Evolutionary conservation across 2,888 invertebrate genomes (phyloP), one percentile per base, ranked within the genome.

Genomic region (Busseola fusca): DNA sequence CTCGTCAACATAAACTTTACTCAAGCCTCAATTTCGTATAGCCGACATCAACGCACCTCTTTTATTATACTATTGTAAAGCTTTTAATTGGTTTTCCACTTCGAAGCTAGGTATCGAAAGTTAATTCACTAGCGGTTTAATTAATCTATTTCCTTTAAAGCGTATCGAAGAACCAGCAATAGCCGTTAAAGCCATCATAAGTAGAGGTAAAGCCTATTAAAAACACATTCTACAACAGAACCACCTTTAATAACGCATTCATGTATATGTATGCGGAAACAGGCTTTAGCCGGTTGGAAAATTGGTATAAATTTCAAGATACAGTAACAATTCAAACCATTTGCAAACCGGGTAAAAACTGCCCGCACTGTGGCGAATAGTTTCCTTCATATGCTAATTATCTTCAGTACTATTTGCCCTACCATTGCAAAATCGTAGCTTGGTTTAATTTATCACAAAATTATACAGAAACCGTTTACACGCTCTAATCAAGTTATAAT

Each of bases 311-410:
- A 54, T 48, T 74, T 37, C 45, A 54, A 52, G 34, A 42, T n/a
- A 18, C 64, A 34, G 37, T 34, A 37, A n/a, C 42, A 45, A 12
- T 45, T 52, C 18, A 52, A 74, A 56, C 30, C 16, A 59, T 54
- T 58, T 75, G 48, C 25, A 52, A 54, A 40, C 34, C 54, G 48
- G 30, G 40, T 30, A 56, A 40, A 54, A 54, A 58, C 21, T 37
- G 9, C n/a, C 34, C 34, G 18, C 59, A 30, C 30, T 68, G 30
- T 54, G 27, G 68, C 52, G 21, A 68, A 67, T 18, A 48, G 58
- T 30, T 73, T 66, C 74, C 72, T 34, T 58, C 18, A 27, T 69
- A 74, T 66, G 58, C n/a, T 66, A 58, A 74, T 58, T 72, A 34
- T 73, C 14, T 37, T 58, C n/a, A 50, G 34, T 57, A 18, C n/a